Conservation (phyloP, 2,113 vertebrate genomes). For the Rhinogobius similis region DNA sequence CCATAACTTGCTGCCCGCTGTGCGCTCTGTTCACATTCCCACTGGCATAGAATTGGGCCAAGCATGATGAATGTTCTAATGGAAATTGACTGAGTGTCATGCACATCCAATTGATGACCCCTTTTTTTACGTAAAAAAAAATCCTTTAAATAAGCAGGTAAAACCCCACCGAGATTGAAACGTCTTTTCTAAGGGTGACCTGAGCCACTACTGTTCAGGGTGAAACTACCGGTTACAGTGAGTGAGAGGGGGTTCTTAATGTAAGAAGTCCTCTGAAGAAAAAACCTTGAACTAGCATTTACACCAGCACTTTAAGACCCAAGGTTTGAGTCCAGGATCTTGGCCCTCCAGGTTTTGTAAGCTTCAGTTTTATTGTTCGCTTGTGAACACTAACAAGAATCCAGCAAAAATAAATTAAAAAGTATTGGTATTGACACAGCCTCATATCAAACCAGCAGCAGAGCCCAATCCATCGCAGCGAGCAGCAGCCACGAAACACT, state of each 20-base stretch:
- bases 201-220: too few relatives aligned
- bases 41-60: too few relatives aligned
- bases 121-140: too few relatives aligned
- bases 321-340: background rate
- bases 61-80: too few relatives aligned
- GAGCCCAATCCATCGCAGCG: slow-evolving; percentile 16
- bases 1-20: too few relatives aligned
- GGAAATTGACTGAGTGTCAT: too few relatives aligned
- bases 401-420: background rate
- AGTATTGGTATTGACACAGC: slow-evolving; percentile 14
- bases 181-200: too few relatives aligned
- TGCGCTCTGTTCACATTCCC: too few relatives aligned
- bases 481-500: slow-evolving; percentile 8
- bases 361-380: background rate
- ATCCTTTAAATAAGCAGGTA: too few relatives aligned
- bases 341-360: background rate
- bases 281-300: background rate
- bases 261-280: background rate
- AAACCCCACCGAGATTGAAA: too few relatives aligned
- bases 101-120: too few relatives aligned
- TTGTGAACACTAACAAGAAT: slow-evolving; percentile 4
- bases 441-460: slow-evolving; percentile 14
- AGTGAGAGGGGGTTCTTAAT: background rate
- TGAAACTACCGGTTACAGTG: too few relatives aligned
- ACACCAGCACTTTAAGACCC: background rate